A percentile compares a stretch with the other conserved stretches of the same genome.
Evolutionary conservation across 2,113 vertebrate species (phyloP).

Genomic region (Antechinus flavipes): DNA sequence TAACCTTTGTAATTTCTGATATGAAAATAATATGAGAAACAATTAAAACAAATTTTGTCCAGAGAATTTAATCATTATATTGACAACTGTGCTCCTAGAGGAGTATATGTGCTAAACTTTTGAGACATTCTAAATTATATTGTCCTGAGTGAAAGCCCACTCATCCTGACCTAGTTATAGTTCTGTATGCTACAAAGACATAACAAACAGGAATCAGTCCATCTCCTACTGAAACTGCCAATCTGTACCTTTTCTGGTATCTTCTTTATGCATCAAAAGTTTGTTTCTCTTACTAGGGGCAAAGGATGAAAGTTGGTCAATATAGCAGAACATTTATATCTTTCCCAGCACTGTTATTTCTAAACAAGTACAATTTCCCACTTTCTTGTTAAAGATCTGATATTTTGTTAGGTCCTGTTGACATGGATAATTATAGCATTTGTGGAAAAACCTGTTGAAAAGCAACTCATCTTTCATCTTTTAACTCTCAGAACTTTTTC

Average conservation of each 20-base stretch:
- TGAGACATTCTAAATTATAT: not conserved
- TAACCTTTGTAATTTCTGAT: not conserved
- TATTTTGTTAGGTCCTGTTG: slow-evolving; percentile 63
- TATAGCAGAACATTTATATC: not conserved
- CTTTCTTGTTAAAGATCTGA: slow-evolving; percentile 46
- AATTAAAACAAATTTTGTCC: not conserved
- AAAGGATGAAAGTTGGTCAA: not conserved
- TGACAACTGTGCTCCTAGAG: not conserved
- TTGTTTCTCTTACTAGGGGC: not conserved
- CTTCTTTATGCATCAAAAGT: not conserved
- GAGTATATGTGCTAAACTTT: not conserved
- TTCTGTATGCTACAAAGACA: not conserved
- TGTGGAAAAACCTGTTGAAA: slow-evolving; percentile 64
- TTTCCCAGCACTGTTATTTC: slow-evolving; percentile 19
- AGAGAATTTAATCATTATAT: not conserved
- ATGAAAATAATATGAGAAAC: not conserved
- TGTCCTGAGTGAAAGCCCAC: not conserved
- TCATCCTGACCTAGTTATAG: not conserved
- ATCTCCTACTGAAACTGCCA: not conserved
- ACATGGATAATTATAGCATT: slow-evolving; percentile 73
- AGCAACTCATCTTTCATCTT: slow-evolving; percentile 65
- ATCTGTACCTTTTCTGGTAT: not conserved
- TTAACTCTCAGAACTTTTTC: slow-evolving; percentile 48
- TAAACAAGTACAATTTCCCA: slow-evolving; percentile 29
- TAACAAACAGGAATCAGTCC: not conserved